Base-by-base conservation (phyloP, 2,888 invertebrate species). In the Thereva nobilitata region DNA sequence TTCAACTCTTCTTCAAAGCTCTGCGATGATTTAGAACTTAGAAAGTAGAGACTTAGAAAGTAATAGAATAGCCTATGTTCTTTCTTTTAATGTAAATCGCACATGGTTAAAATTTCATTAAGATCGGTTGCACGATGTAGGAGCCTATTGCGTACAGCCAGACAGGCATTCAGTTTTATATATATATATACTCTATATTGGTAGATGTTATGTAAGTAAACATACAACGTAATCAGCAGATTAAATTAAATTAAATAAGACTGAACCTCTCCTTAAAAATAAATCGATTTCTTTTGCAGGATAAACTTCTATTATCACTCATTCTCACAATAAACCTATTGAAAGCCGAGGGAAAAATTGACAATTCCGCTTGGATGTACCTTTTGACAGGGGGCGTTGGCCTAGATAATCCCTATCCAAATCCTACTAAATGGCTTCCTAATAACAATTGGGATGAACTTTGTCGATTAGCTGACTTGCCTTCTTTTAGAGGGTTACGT, bases 301-400 rank as follows among this genome's bases (percentile, higher is more conserved):
- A 97, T 79, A 96, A 97, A 82, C 83, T 96, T 63, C 85, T 97
- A 59, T 96, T 96, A 81, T 93, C 92, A 7, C 80, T 94, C 67
- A 79, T 92, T 71, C 81, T 93, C 71, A 84, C 87, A 9, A 83
- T 92, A 41, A 93, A 93, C 75, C 82, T 90, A 70, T 81, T 90
- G 81, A 86, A 84, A 73, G 85, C 86, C 57, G 84, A 86, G 12
- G 82, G 84, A n/a, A 77, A 83, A 50, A 78, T 91, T 61, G 85
- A 87, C 68, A 78, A 83, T 45, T 74, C 82, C 0, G 89, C 94
- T 76, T 95, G 95, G 87, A 85, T 92, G 83, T 96, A 95, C 79
- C 80, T 97, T 23, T 77, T 97, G 71, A 95, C 93, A 0, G 95
- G 95, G 38, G 95, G 93, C 47, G 86, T 92, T 50, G 89, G 89